Evolutionary conservation across 2,888 invertebrate genomes (phyloP), one percentile per base, ranked within the genome.

Genomic region (Macaria liturata): DNA sequence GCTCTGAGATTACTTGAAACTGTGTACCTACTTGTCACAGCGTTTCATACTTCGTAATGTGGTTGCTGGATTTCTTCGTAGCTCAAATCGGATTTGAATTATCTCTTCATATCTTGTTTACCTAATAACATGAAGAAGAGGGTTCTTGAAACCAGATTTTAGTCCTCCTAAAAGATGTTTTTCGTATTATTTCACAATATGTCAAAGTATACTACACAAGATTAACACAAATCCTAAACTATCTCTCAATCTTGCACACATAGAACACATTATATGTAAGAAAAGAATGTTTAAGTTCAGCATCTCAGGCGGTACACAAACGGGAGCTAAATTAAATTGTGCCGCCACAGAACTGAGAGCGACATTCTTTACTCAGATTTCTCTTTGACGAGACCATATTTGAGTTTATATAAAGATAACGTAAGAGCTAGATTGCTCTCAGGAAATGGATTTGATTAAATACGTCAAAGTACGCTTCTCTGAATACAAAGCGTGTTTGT

Each of bases 281-380:
- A n/a, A n/a, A n/a, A 67, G 65, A 68, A 69, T 65, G 65, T 65
- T 71, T 65, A 68, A 68, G 68, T 68, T 69, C 64, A 67, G 65
- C 72, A 72, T 69, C 68, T 72, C 70, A 73, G 69, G 69, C 62
- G 63, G 68, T 66, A 71, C 71, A 71, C 70, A 71, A 71, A 71
- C 70, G 64, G 64, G 64, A 66, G 72, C 66, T 66, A 78, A 78
- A 80, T 80, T 76, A 74, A 78, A 80, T 78, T 78, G 71, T 71
- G 65, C 66, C 65, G 64, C 64, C 68, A 67, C 64, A 62, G 67
- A 66, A 63, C 63, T 20, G 20, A 66, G 64, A 64, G 70, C 70
- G 70, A 69, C 68, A 70, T 75, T 73, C 72, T 75, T 72, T 54
- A 54, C 62, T 45, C 57, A 59, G 65, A 61, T 67, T 72, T 68